Percentiles rank a stretch among this genome's conserved stretches.
These are phyloP conservation scores for Pseudotriccus pelzelni DNA, from an alignment of 2,797 vertebrate species.

Conservation along the genomic window DNA sequence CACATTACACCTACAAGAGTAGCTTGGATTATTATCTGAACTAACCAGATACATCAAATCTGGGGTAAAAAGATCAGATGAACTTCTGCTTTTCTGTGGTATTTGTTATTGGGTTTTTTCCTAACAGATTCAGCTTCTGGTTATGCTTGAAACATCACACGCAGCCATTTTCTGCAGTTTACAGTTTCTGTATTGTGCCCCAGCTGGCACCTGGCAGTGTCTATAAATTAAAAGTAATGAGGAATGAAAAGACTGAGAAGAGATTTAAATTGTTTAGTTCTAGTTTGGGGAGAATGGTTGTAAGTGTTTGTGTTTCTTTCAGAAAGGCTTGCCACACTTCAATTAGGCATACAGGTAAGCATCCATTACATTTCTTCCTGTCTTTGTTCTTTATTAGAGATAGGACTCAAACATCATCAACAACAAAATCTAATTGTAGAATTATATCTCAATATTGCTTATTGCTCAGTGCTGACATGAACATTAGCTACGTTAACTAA, in stretches of 20 bases:
- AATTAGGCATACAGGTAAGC: not conserved
- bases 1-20: not conserved
- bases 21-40: not conserved
- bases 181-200: not conserved
- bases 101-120: rapidly evolving
- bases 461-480: not conserved
- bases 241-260: not conserved
- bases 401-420: not conserved
- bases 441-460: not conserved
- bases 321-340: not conserved
- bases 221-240: constrained; percentile 20
- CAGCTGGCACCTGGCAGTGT: constrained; percentile 16
- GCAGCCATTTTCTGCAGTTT: constrained; percentile 1
- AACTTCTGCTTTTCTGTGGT: not conserved
- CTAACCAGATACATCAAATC: not conserved
- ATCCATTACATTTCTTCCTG: not conserved
- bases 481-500: not conserved
- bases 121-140: not conserved
- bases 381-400: not conserved
- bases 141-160: constrained; percentile 7
- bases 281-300: not conserved
- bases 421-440: not conserved
- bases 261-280: constrained; percentile 1
- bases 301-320: not conserved
- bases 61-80: not conserved